phyloP scores from a whole-genome alignment of 1,140 invertebrate species.

The Plectus sambesii region DNA sequence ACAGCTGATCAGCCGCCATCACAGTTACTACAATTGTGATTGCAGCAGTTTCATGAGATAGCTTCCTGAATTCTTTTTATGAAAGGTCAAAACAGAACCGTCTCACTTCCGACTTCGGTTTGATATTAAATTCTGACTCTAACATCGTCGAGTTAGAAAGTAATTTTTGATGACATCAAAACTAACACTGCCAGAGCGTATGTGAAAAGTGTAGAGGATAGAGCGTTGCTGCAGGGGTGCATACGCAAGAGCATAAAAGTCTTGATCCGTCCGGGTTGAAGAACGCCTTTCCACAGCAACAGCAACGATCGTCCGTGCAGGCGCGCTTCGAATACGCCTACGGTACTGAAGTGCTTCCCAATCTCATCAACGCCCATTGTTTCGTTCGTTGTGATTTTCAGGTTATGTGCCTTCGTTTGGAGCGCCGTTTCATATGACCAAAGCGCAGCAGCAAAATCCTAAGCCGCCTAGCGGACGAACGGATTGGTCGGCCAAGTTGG shows the following conservation, averaged over 20 bases:
- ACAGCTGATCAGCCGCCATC: no score
- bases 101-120: no score
- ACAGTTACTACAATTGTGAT: no score
- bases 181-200: constrained; percentile 18
- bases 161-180: constrained; percentile 23
- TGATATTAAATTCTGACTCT: no score
- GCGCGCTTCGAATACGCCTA: constrained; percentile 45
- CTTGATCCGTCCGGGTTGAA: constrained; percentile 14
- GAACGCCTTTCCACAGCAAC: constrained; percentile 1
- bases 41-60: no score
- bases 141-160: constrained; percentile 12
- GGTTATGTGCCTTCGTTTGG: constrained; percentile 33
- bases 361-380: constrained; percentile 3
- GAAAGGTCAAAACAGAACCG: no score
- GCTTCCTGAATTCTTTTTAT: no score
- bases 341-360: constrained; percentile 24
- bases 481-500: constrained; percentile 33
- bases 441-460: constrained; percentile 17
- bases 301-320: constrained; percentile 36
- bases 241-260: constrained; percentile 20
- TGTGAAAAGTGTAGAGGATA: no score
- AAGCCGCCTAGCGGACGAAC: constrained; percentile 21
- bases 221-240: constrained; percentile 10
- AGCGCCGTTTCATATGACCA: no score
- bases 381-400: constrained; percentile 9